These are phyloP conservation scores for Conistra vaccinii DNA, from an alignment of 2,888 invertebrate genomes.

Conservation along the genomic window DNA sequence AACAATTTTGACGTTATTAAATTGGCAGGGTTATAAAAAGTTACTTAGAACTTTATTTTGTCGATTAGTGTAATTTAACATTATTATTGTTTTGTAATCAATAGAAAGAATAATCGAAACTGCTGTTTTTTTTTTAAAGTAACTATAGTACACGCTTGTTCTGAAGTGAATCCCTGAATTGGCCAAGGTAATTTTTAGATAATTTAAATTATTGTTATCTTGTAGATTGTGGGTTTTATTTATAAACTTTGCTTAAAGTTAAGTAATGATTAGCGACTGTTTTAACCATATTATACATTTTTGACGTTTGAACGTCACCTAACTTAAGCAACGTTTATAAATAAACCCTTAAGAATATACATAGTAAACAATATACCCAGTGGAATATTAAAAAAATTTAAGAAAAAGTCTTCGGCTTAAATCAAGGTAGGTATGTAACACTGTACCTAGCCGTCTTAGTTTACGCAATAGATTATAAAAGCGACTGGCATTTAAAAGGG, in stretches of 20 bases:
- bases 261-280: too few species aligned
- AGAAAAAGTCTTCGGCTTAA: slow-evolving; percentile 1
- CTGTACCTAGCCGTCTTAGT: slow-evolving; percentile 30
- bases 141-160: too few species aligned
- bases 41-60: background rate
- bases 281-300: too few species aligned
- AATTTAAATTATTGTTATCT: background rate
- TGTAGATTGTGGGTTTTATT: background rate
- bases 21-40: background rate
- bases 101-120: background rate
- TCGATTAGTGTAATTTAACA: background rate
- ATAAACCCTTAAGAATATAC: too few species aligned
- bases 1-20: background rate
- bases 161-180: background rate
- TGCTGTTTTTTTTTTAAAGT: background rate
- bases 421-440: slow-evolving; percentile 11
- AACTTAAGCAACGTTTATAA: too few species aligned
- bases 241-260: too few species aligned
- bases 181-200: background rate
- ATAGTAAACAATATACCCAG: background rate
- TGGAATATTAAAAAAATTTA: background rate
- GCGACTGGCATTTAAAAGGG: slow-evolving; percentile 63
- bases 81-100: background rate
- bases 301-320: too few species aligned
- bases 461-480: slow-evolving; percentile 56